Percentiles rank a stretch among this genome's conserved stretches.
Conservation (phyloP, 2,113 vertebrate species). For the Porphyrio hochstetteri region DNA sequence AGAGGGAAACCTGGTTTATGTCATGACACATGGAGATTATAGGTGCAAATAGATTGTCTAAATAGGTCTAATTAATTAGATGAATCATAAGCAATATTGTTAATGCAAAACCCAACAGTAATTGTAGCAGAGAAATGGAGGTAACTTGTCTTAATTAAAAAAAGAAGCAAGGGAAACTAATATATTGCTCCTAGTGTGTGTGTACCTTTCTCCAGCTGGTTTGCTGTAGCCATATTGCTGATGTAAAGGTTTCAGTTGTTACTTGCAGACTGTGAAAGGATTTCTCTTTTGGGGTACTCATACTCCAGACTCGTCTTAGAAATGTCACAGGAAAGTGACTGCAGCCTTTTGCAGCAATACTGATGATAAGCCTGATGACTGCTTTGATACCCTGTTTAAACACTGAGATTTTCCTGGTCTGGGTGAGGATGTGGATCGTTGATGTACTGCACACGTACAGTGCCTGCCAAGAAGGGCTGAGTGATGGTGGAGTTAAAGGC, state of each 20-base stretch:
- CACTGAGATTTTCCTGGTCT: not conserved
- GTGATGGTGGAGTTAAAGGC: not conserved
- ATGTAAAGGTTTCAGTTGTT: not conserved
- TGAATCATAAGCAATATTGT: not conserved
- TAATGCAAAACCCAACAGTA: not conserved
- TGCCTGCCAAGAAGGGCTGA: not conserved
- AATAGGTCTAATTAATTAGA: not conserved
- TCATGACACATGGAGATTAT: not conserved
- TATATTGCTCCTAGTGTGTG: not conserved
- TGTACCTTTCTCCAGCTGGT: not conserved
- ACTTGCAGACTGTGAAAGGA: not conserved
- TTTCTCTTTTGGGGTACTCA: not conserved
- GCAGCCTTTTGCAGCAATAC: fast-evolving
- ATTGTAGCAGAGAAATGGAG: not conserved
- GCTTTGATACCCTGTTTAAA: too few species aligned
- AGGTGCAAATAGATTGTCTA: not conserved
- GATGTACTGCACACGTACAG: not conserved
- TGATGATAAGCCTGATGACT: not conserved
- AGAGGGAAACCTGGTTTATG: not conserved
- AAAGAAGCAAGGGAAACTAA: not conserved
- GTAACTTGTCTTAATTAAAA: not conserved
- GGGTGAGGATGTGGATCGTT: not conserved
- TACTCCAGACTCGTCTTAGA: not conserved
- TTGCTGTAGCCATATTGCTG: not conserved
- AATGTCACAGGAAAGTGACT: not conserved